Evolutionary conservation across 2,888 invertebrate genomes (phyloP), one percentile per base, ranked within the genome.

Genomic region (Metalampra italica): DNA sequence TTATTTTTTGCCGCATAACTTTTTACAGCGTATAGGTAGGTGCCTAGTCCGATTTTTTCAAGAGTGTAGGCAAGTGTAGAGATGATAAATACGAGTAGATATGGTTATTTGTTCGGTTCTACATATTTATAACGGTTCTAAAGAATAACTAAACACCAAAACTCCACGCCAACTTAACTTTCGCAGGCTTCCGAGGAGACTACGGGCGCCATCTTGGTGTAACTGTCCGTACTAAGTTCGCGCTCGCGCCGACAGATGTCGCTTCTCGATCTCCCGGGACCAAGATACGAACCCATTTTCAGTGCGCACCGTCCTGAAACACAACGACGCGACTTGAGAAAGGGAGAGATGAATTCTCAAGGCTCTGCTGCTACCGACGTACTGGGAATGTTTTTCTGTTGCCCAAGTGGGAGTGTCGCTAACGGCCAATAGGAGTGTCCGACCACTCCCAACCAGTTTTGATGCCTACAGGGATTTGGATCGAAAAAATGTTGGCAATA

Each of bases 401-500:
- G 71, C 62, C 58, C 57, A 47, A 59, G 75, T 83, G 78, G 89
- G 89, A 75, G 88, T 86, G 72, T 76, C 65, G 60, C 51, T 43
- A 52, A 54, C 71, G 59, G 60, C 88, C 86, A 87, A 86, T 90
- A 75, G 82, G 82, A 78, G 78, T 70, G 74, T 74, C 71, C 61
- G 75, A 72, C 81, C 85, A 86, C 88, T 71, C 88, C 87, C 75
- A 87, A 74, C 72, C 70, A 69, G 80, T 84, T 78, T 76, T 75
- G 70, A 80, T 89, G 88, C 89, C 89, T 89, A 89, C 89, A 64
- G 89, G 89, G 89, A 88, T 58, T 87, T 86, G 78, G 59, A 74
- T 71, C 74, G 68, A 78, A 81, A 85, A 84, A 81, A 73, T 85
- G 79, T 80, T 82, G 70, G 79, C 77, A 76, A 82, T 85, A 82